Base-by-base conservation (phyloP, 1,140 invertebrate genomes). In the Apis mellifera region DNA sequence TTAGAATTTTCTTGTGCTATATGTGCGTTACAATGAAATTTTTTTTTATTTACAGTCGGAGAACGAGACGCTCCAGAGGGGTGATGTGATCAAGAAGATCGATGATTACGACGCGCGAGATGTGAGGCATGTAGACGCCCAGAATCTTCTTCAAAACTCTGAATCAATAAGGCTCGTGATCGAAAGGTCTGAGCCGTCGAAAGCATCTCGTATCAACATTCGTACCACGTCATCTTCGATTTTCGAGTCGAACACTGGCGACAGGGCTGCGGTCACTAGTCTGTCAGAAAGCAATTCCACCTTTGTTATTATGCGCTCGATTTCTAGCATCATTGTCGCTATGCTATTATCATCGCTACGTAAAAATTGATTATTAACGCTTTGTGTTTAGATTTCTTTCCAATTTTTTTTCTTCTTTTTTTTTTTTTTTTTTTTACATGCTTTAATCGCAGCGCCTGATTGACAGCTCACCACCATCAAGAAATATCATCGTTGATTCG, bases 11-110 rank as follows among this genome's bases (percentile, higher is more conserved):
- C 1, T 65, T 52, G 15, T 32, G 19, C 48, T n/a, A n/a, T n/a
- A n/a, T n/a, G n/a, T n/a, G n/a, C n/a, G 1, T 70, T 26, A 60
- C 57, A 32, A 59, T 79, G 66, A 70, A 68, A 73, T 78, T 79
- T 85, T 79, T 85, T 62, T 12, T 81, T 85, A 88, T 72, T 94
- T 93, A 1, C 94, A 97, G 96, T 96, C 98, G 57, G 96, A 98
- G 69, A 97, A 98, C 88, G 96, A 96, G 59, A 96, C 97, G 85
- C 95, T 99, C 66, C 95, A 97, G 78, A 95, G 97, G 82, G 98
- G 98, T 88, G 98, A 99, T 94, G 96, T 98, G 89, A 97, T 99
- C 88, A 95, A 96, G 81, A 97, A 97, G 94, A 97, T 99, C 88
- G 97, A 97, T 92, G 97, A 97, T 88, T 97, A 97, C 93, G 97